Base-by-base conservation (phyloP, 2,113 vertebrate species). In the Periophthalmodon schlosseri region DNA sequence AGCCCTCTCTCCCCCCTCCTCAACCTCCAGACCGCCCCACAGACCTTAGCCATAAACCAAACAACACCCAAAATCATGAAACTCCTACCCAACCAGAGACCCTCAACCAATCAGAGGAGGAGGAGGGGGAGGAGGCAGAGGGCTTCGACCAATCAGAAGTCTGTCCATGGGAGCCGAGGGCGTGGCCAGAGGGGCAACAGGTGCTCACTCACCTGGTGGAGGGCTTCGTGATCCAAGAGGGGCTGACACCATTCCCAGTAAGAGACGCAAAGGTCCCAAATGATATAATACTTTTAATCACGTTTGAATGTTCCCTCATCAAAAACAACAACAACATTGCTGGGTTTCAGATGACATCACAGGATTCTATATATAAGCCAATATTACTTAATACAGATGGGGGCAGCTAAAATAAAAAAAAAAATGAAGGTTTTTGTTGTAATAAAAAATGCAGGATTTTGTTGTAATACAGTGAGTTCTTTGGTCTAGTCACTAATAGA, bases 161-260 rank as follows among this genome's bases (percentile, higher is more conserved):
- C 67, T 52, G 77, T 65, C 66, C 73, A 66, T 91, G 90, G 89
- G 84, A 85, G 73, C 78, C 74, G 0, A 87, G 39, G 82, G 74
- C 73, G 57, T 93, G 91, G 91, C 91, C 91, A 0, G 87, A 88
- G 69, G 91, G 90, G 1, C 79, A 82, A 1, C 81, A 87, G 79
- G 89, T 99, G 74, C 89, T 99, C 75, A 99, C 97, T 50, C 97
- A 99, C 47, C 96, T 99, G 79, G 98, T 99, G 28, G 97, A 99
- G 86, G 97, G 97, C 10, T 99, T 99, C 78, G 96, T 99, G 79
- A 99, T 99, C 89, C 97, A 99, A 92, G 97, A 99, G 78, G 97
- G 97, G 0, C 91, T 98, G 63, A 95, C 96, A 46, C 97, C 97
- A 0, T 99, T 99, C 90, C 97, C 97, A 89, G 97, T 99, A 94